Conservation (phyloP, 2,888 invertebrate species). For the Craniophora ligustri region DNA sequence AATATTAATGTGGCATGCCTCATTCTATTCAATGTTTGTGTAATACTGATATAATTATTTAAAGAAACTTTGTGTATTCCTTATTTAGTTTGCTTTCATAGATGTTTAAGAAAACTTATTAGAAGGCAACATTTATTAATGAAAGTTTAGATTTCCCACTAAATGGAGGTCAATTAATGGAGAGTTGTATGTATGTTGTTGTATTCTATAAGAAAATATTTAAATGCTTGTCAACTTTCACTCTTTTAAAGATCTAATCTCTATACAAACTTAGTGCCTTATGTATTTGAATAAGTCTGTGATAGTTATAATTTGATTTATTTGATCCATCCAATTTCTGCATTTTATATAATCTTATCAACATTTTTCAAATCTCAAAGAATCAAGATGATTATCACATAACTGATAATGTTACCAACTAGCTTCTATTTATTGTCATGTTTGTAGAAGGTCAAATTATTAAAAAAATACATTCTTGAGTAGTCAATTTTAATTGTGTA, state of each 20-base stretch:
- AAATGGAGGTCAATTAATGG: slow-evolving; percentile 41
- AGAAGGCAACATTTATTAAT: slow-evolving; percentile 38
- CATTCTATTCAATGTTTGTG: slow-evolving; percentile 52
- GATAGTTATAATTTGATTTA: slow-evolving; percentile 60
- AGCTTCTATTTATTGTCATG: slow-evolving; percentile 31
- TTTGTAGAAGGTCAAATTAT: slow-evolving; percentile 47
- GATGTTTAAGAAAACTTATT: slow-evolving; percentile 27
- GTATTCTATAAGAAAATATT: slow-evolving; percentile 27
- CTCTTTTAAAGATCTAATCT: slow-evolving; percentile 49
- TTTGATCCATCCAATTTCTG: slow-evolving; percentile 32
- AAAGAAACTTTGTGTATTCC: slow-evolving; percentile 51
- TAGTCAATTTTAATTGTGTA: slow-evolving; percentile 32
- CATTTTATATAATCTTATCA: slow-evolving; percentile 43
- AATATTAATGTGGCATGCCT: slow-evolving; percentile 59
- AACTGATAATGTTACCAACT: slow-evolving; percentile 25
- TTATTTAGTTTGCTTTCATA: slow-evolving; percentile 44
- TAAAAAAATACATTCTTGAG: slow-evolving; percentile 21
- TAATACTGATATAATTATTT: slow-evolving; percentile 52
- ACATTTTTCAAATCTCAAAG: slow-evolving; percentile 20
- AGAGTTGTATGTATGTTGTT: slow-evolving; percentile 38
- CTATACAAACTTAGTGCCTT: slow-evolving; percentile 72
- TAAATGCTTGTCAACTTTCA: slow-evolving; percentile 50
- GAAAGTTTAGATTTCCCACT: slow-evolving; percentile 34
- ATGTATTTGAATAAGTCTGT: slow-evolving; percentile 71
- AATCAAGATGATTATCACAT: slow-evolving; percentile 38